A percentile compares a stretch with the other conserved stretches of the same genome.
phyloP scores from a whole-genome alignment of 2,888 invertebrate genomes.

The Deilephila elpenor region DNA sequence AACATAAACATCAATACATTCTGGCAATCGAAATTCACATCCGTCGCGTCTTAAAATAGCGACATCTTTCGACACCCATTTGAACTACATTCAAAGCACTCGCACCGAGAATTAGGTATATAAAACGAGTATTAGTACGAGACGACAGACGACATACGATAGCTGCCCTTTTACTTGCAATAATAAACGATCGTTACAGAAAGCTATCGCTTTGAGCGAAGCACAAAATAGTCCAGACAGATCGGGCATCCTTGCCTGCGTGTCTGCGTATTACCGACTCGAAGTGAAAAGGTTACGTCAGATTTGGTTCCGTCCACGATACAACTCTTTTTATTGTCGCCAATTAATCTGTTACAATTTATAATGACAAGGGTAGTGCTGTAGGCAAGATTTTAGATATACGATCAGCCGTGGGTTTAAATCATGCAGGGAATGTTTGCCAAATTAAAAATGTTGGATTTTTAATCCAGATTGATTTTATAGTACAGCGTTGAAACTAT shows the following conservation, averaged over 20 bases:
- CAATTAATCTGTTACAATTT: background rate
- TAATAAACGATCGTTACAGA: background rate
- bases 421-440: too few species aligned
- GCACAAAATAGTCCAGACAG: background rate
- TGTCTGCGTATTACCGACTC: background rate
- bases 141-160: background rate
- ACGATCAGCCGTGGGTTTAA: too few species aligned
- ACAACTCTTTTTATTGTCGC: background rate
- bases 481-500: too few species aligned
- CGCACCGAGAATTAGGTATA: background rate
- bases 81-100: background rate
- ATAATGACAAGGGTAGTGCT: background rate
- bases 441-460: too few species aligned
- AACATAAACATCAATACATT: too few species aligned
- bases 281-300: constrained; percentile 7
- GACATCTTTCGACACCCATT: background rate
- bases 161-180: constrained; percentile 1
- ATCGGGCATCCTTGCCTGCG: background rate
- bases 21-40: too few species aligned
- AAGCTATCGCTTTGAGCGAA: background rate
- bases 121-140: background rate
- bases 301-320: background rate
- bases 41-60: background rate
- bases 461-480: too few species aligned
- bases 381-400: too few species aligned